Percentiles rank a stretch among this genome's conserved stretches.
Conservation (phyloP, 2,113 vertebrate species). For the Agapornis roseicollis region DNA sequence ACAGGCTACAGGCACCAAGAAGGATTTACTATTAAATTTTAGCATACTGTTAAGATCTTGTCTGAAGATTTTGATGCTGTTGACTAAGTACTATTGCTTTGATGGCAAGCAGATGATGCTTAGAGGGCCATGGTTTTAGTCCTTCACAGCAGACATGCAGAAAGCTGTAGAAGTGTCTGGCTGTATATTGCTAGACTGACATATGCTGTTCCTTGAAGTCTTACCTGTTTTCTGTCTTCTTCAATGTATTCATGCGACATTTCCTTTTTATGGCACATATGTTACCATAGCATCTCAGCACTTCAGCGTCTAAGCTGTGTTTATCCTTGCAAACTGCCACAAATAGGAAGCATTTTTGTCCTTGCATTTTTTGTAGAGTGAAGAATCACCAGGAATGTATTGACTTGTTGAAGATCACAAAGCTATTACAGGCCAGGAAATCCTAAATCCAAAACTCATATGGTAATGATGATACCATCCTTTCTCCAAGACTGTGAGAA, state of each 20-base stretch:
- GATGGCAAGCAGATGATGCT: neutral
- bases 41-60: neutral
- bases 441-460: neutral
- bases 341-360: neutral
- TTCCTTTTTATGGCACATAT: neutral
- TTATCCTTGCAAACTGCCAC: neutral
- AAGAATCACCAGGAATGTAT: neutral
- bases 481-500: neutral
- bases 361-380: neutral
- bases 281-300: neutral
- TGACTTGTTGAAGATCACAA: neutral
- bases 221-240: neutral
- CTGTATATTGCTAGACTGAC: neutral
- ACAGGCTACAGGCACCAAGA: neutral
- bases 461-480: neutral
- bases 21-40: neutral
- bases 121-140: neutral
- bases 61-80: neutral
- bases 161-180: neutral
- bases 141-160: neutral
- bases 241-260: neutral
- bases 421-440: neutral
- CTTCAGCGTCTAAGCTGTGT: neutral
- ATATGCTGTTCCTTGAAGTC: neutral
- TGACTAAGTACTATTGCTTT: neutral